Percentiles rank a stretch among this genome's conserved stretches.
Conservation (phyloP, 2,113 vertebrate genomes). For the Heloderma charlesbogerti region DNA sequence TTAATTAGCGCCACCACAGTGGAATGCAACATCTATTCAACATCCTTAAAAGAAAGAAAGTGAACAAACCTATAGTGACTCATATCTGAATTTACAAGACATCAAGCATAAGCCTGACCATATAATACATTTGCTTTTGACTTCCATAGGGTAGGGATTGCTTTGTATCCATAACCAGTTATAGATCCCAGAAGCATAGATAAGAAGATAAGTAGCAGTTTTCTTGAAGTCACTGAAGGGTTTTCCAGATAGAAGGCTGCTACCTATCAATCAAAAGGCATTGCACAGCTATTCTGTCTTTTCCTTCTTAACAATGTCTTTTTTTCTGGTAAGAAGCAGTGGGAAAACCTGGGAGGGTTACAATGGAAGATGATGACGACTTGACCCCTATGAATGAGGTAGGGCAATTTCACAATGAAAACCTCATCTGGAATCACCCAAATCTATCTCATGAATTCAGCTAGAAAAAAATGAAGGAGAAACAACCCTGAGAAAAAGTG, state of each 20-base stretch:
- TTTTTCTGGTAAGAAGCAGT: no score
- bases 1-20: not conserved
- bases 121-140: not conserved
- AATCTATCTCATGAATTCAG: not conserved
- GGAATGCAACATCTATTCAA: not conserved
- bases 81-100: not conserved
- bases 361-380: no score
- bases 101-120: not conserved
- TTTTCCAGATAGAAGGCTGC: not conserved
- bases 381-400: no score
- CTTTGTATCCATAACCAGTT: not conserved
- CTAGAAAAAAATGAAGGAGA: not conserved
- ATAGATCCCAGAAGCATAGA: not conserved
- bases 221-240: not conserved
- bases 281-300: no score
- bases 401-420: no score
- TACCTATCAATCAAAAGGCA: no score
- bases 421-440: no score
- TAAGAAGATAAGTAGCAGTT: not conserved
- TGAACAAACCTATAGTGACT: not conserved
- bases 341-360: no score
- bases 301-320: no score
- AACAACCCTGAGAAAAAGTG: not conserved
- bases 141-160: not conserved
- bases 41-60: not conserved